Evolutionary conservation across 2,113 vertebrate genomes (phyloP).

Genomic region (Campylomormyrus tamandua): DNA sequence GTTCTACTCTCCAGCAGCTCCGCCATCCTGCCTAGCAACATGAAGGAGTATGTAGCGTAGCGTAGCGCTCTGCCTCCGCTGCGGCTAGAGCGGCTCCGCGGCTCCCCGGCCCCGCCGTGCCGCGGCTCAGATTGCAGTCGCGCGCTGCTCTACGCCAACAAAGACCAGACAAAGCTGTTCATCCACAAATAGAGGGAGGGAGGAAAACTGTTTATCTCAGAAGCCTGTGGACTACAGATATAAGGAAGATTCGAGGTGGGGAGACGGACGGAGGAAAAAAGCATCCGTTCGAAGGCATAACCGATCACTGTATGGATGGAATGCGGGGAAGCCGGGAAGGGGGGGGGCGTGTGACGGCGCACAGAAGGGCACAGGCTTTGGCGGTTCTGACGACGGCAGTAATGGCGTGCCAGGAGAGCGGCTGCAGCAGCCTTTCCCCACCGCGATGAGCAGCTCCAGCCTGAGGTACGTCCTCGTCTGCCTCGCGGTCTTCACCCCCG

Average conservation of each 20-base stretch:
- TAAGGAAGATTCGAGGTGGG: background rate
- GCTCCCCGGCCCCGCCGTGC: background rate
- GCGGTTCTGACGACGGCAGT: constrained; percentile 14
- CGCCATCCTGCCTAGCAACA: constrained; percentile 38
- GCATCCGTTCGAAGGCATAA: background rate
- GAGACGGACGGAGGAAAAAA: constrained; percentile 20
- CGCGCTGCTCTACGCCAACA: background rate
- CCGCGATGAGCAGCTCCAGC: constrained; percentile 39
- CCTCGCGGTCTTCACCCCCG: background rate
- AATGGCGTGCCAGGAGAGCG: constrained; percentile 41
- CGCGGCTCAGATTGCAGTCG: background rate
- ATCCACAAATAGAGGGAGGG: background rate
- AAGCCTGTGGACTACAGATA: background rate
- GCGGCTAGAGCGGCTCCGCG: background rate
- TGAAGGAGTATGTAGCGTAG: constrained; percentile 11
- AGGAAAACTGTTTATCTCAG: background rate
- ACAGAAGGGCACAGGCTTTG: background rate
- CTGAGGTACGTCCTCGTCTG: constrained; percentile 48
- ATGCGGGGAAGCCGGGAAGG: background rate
- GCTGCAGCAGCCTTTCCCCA: constrained; percentile 32
- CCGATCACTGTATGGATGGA: background rate
- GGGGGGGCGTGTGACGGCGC: background rate
- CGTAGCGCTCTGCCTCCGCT: background rate
- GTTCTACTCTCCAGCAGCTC: background rate
- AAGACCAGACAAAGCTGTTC: background rate